These are phyloP conservation scores for Dermatemys mawii DNA, from an alignment of 2,113 vertebrate species.

Conservation along the genomic window DNA sequence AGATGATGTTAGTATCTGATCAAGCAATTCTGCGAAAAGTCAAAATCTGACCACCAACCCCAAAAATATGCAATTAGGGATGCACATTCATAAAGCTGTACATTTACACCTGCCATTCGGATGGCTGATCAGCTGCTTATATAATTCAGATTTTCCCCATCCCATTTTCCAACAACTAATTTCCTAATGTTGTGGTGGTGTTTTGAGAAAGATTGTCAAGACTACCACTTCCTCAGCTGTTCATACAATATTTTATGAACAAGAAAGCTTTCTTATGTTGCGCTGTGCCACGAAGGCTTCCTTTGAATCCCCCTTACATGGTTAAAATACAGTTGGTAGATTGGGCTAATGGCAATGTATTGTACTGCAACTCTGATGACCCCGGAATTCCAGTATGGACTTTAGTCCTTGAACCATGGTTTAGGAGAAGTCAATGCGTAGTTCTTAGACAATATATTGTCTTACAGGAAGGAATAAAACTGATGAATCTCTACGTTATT, in stretches of 20 bases:
- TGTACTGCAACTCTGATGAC: not conserved
- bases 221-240: not conserved
- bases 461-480: not conserved
- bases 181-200: not conserved
- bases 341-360: not conserved
- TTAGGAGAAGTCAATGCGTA: not conserved
- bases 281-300: not conserved
- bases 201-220: not conserved
- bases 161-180: not conserved
- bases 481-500: not conserved
- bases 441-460: not conserved
- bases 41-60: not conserved
- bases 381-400: not conserved
- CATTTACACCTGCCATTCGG: not conserved
- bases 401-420: not conserved
- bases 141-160: not conserved
- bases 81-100: not conserved
- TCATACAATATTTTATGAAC: not conserved
- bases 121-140: not conserved
- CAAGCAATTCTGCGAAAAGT: not conserved
- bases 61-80: not conserved
- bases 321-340: not conserved
- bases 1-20: slow-evolving; percentile 4
- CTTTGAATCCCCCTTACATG: not conserved
- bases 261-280: not conserved